A percentile compares a stretch with the other conserved stretches of the same genome.
phyloP scores from a whole-genome alignment of 2,888 invertebrate species.

The Drosophila pullipes region DNA sequence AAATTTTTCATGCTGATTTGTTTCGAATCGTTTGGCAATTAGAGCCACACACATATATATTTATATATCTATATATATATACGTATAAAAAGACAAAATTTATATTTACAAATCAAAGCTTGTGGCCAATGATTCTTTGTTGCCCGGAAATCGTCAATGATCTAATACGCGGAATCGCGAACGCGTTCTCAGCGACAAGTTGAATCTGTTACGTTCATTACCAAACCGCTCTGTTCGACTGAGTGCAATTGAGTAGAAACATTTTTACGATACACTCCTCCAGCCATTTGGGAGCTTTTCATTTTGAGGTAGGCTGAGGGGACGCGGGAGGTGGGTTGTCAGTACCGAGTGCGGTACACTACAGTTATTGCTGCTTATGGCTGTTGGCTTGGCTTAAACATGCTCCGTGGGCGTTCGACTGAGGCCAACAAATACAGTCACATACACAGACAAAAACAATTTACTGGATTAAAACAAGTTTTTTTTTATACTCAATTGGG shows the following conservation, averaged over 20 bases:
- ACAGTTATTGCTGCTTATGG: constrained; percentile 52
- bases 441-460: constrained; percentile 4
- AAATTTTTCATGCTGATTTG: constrained; percentile 56
- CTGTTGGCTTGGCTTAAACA: constrained; percentile 26
- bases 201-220: constrained; percentile 70
- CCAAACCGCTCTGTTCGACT: constrained; percentile 70
- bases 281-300: constrained; percentile 55
- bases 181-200: constrained; percentile 59
- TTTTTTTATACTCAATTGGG: background rate
- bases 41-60: constrained; percentile 5
- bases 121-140: constrained; percentile 23
- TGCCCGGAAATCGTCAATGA: constrained; percentile 59
- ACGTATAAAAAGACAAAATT: constrained; percentile 10
- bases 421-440: constrained; percentile 28
- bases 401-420: constrained; percentile 40
- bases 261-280: constrained; percentile 70
- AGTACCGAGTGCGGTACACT: constrained; percentile 60
- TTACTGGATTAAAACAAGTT: background rate
- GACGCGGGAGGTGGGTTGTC: background rate
- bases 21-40: constrained; percentile 9
- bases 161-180: constrained; percentile 63
- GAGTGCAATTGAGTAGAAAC: constrained; percentile 71
- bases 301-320: constrained; percentile 4
- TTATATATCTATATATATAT: background rate
- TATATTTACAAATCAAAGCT: constrained; percentile 26